Base-by-base conservation (phyloP, 2,797 vertebrate species). In the Antrozous pallidus region DNA sequence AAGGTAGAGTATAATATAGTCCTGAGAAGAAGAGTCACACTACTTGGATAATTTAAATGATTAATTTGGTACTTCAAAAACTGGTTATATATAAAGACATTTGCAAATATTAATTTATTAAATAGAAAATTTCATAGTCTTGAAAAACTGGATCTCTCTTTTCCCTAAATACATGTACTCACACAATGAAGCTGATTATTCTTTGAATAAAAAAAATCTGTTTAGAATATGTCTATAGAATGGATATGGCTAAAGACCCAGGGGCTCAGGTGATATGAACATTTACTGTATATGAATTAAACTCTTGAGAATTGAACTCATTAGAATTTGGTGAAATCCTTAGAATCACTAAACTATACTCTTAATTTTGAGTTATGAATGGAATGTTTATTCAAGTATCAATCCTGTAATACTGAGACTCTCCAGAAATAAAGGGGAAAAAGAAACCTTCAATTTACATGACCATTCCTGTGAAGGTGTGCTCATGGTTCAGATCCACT, bases 31-130 rank as follows among this genome's bases (percentile, higher is more conserved):
- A 61, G 38, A 75, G 42, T 75, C 31, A 75, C 31, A 74, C 2
- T 74, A 49, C 51, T 49, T 88, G 71, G n/a, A 26, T 74, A 75
- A 61, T 84, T 63, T 77, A 54, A 90, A 22, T 87, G 51, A 79
- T 87, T 92, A 56, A 80, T 51, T 84, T 65, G 33, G 26, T 85
- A 67, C 38, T 81, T 94, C 28, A 85, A 22, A 92, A 93, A 84
- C 38, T 58, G 28, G 36, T 26, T 82, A 3, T 61, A 61, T n/a
- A 74, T 49, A 74, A 89, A 93, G 33, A 90, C 18, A 90, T 75
- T 54, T 81, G 33, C 58, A 93, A 26, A 26, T 71, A 71, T 11
- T 58, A 85, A 75, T 75, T 77, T 87, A 73, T 87, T 77, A 82
- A 67, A 56, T 49, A 67, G 73, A 74, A 89, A 67, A 58, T 80